Evolutionary conservation across 2,113 vertebrate genomes (phyloP).

Genomic region (Myxocyprinus asiaticus): DNA sequence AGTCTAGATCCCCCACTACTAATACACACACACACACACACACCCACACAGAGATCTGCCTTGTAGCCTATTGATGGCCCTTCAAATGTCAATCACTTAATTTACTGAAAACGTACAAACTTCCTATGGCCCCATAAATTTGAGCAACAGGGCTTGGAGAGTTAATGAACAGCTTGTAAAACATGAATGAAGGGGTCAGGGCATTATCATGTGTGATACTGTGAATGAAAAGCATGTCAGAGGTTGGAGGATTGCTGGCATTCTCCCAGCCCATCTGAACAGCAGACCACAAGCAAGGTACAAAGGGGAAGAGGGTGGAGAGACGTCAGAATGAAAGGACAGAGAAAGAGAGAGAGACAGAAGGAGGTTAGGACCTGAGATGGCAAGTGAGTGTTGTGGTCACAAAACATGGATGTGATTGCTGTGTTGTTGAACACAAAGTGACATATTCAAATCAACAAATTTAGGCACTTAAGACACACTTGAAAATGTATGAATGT

Average conservation of each 20-base stretch:
- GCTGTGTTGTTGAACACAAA: neutral
- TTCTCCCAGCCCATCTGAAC: slow-evolving; percentile 53
- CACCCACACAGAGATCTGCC: neutral
- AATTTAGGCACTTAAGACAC: neutral
- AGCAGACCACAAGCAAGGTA: slow-evolving; percentile 41
- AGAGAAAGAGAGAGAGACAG: neutral
- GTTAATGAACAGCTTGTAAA: slow-evolving; percentile 77
- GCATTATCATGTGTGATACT: slow-evolving; percentile 66
- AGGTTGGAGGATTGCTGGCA: slow-evolving; percentile 50
- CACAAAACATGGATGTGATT: too few relatives aligned
- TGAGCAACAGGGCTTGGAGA: slow-evolving; percentile 63
- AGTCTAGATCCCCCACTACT: too few relatives aligned
- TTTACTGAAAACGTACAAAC: slow-evolving; percentile 58
- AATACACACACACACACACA: too few relatives aligned
- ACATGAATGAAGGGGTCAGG: slow-evolving; percentile 72
- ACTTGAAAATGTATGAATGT: neutral
- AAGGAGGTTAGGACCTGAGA: neutral
- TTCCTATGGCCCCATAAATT: slow-evolving; percentile 68
- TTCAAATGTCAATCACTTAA: slow-evolving; percentile 49
- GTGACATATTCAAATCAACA: neutral
- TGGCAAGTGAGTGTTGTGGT: too few relatives aligned
- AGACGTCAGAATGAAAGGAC: slow-evolving; percentile 5
- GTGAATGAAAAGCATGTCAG: slow-evolving; percentile 75
- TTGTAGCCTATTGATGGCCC: slow-evolving; percentile 32
- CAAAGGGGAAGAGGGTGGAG: slow-evolving; percentile 24